phyloP scores from a whole-genome alignment of 2,888 invertebrate species.

The Acrobasis suavella region DNA sequence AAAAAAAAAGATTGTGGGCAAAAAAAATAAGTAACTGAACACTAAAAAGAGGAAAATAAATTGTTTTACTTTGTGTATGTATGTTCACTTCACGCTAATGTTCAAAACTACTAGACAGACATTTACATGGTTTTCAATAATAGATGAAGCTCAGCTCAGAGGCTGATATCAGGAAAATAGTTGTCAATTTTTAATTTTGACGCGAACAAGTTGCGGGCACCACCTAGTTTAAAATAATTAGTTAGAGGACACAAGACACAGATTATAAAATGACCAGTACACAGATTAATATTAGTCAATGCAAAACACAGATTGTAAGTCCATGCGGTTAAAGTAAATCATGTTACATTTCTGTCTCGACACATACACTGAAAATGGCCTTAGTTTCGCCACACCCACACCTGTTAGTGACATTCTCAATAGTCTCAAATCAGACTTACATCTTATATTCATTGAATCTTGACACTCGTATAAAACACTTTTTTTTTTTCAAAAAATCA shows the following conservation, averaged over 20 bases:
- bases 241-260: not conserved
- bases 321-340: conserved; percentile 8
- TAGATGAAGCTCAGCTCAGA: no score
- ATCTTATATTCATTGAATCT: not conserved
- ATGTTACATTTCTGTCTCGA: not conserved
- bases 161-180: no score
- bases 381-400: conserved; percentile 37
- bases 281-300: not conserved
- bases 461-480: not conserved
- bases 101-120: no score
- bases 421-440: conserved; percentile 29
- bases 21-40: no score
- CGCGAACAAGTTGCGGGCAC: no score
- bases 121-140: no score
- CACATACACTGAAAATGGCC: not conserved
- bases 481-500: not conserved
- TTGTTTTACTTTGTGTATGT: no score
- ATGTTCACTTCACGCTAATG: no score
- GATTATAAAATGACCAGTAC: not conserved
- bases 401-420: conserved; percentile 37
- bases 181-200: no score
- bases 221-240: no score
- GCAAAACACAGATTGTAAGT: not conserved
- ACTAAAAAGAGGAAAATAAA: no score
- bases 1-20: no score